Evolutionary conservation across 2,888 invertebrate genomes (phyloP).

Genomic region (Lepidochitona cinerea): DNA sequence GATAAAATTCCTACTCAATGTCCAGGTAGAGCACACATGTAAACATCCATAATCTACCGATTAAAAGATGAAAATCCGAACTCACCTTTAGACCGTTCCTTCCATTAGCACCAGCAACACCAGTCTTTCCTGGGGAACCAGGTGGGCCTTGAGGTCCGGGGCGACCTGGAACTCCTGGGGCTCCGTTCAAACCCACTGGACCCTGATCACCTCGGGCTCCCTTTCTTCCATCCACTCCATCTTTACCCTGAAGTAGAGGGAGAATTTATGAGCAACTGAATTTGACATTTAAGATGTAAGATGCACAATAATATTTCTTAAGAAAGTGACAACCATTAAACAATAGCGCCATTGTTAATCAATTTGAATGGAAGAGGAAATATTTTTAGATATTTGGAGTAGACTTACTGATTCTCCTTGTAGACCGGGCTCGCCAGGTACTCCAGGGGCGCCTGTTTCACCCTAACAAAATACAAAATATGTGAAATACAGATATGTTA

Average conservation of each 20-base stretch:
- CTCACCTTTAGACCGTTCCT: constrained; percentile 51
- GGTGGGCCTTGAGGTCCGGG: constrained; percentile 73
- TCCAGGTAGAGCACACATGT: no score
- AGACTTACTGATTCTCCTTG: constrained; percentile 42
- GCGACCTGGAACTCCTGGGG: constrained; percentile 70
- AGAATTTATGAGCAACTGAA: no score
- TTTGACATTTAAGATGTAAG: no score
- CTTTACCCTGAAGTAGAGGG: background rate
- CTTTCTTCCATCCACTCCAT: constrained; percentile 23
- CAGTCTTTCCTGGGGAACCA: constrained; percentile 74
- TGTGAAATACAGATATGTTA: background rate
- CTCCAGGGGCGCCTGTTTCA: constrained; percentile 46
- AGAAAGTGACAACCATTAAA: no score
- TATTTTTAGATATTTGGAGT: background rate
- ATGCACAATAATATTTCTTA: no score
- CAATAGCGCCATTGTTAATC: no score
- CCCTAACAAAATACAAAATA: constrained; percentile 30
- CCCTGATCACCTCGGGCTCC: constrained; percentile 33
- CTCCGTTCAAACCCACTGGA: constrained; percentile 32
- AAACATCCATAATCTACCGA: no score
- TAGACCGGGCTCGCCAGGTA: constrained; percentile 44
- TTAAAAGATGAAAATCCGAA: no score
- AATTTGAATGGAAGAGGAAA: background rate
- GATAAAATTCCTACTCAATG: no score
- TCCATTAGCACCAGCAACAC: constrained; percentile 81